Percentiles rank a stretch among this genome's conserved stretches.
phyloP scores from a whole-genome alignment of 2,113 vertebrate species.

The Podarcis raffonei region DNA sequence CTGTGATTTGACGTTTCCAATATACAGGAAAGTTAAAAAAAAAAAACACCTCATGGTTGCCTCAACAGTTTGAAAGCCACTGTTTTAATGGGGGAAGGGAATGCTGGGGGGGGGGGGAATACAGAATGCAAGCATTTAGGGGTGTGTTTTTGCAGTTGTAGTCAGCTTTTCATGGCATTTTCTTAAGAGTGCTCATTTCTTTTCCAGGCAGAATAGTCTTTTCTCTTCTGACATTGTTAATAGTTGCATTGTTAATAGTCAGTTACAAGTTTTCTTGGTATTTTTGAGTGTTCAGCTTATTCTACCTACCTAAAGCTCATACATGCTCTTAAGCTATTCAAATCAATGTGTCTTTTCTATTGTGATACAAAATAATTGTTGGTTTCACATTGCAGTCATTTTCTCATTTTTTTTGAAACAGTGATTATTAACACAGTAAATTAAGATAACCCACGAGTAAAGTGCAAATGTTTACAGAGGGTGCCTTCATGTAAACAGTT shows the following conservation, averaged over 20 bases:
- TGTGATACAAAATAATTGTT: neutral
- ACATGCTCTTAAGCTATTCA: neutral
- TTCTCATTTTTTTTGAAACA: neutral
- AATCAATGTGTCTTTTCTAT: too few relatives aligned
- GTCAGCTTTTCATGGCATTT: neutral
- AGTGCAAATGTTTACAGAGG: neutral
- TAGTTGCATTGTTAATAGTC: neutral
- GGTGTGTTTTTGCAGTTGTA: neutral
- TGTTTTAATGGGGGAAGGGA: neutral
- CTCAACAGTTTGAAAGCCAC: neutral
- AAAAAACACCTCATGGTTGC: too few relatives aligned
- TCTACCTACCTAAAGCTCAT: neutral
- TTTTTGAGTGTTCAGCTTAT: neutral
- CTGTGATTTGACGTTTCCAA: neutral
- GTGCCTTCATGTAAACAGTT: neutral
- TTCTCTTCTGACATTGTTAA: neutral
- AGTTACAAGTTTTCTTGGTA: neutral
- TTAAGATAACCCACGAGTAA: too few relatives aligned
- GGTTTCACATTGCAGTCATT: neutral
- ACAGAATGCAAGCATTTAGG: too few relatives aligned
- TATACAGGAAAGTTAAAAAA: neutral
- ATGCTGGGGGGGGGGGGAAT: too few relatives aligned
- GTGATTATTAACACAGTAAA: neutral
- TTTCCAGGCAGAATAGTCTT: neutral
- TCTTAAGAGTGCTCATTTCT: neutral